phyloP scores from a whole-genome alignment of 2,888 invertebrate species.

The Phoronis australis region DNA sequence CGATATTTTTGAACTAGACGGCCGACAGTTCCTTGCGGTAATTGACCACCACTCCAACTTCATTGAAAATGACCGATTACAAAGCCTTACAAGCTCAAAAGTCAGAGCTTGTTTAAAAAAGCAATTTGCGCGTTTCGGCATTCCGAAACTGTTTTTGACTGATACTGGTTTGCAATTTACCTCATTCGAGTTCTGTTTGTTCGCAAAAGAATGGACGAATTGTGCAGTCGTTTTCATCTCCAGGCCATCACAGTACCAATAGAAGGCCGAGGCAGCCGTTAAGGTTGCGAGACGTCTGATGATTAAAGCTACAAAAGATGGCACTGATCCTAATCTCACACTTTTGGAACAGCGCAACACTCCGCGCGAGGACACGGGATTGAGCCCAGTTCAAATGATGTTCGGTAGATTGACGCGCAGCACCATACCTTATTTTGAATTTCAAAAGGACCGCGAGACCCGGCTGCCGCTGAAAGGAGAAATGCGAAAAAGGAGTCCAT shows the following conservation, averaged over 20 bases:
- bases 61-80: not conserved
- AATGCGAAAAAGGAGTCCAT: no score
- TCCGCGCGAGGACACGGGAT: conserved; percentile 12
- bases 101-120: not conserved
- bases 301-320: conserved; percentile 7
- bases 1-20: not conserved
- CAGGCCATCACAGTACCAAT: no score
- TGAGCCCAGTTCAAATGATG: conserved; percentile 14
- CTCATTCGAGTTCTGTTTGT: no score
- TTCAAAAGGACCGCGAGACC: no score
- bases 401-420: conserved; percentile 12
- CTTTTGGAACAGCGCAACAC: conserved; percentile 17
- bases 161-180: no score
- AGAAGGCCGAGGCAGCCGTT: conserved; percentile 13
- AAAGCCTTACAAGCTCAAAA: not conserved
- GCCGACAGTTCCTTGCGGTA: not conserved
- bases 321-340: conserved; percentile 11
- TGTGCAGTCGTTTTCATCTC: no score
- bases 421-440: conserved; percentile 5
- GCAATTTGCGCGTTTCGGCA: not conserved
- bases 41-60: not conserved
- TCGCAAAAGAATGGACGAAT: no score
- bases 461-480: no score
- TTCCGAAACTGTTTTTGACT: not conserved
- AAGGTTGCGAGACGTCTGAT: conserved; percentile 13